Percentiles rank a stretch among this genome's conserved stretches.
Evolutionary conservation across 1,140 invertebrate species (phyloP).

Genomic region (Fopius arisanus): DNA sequence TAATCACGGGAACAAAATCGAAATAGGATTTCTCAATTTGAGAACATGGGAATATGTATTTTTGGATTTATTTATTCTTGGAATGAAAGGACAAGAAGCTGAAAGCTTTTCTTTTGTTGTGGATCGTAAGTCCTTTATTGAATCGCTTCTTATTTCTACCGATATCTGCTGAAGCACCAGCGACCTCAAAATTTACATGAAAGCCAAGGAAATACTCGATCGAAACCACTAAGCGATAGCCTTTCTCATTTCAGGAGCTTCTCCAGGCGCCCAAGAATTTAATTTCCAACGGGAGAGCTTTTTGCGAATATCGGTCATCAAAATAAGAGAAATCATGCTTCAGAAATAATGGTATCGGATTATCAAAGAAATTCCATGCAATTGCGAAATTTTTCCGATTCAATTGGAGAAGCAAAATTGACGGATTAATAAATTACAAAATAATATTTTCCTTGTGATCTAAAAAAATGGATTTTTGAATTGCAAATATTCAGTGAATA

Average conservation of each 20-base stretch:
- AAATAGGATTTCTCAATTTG: neutral
- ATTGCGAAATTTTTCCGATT: too few relatives aligned
- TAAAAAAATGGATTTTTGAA: too few relatives aligned
- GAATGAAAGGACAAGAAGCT: neutral
- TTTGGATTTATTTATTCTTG: neutral
- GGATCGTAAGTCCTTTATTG: neutral
- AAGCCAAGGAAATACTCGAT: neutral
- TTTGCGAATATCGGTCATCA: too few relatives aligned
- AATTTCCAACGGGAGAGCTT: neutral
- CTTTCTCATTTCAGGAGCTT: neutral
- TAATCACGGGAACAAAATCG: too few relatives aligned
- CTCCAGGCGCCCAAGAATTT: too few relatives aligned
- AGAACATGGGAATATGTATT: neutral
- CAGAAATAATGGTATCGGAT: too few relatives aligned
- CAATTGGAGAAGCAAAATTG: too few relatives aligned
- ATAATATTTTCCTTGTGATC: too few relatives aligned
- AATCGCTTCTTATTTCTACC: neutral
- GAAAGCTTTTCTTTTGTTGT: neutral
- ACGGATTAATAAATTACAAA: too few relatives aligned
- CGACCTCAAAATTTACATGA: neutral
- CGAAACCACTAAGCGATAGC: neutral
- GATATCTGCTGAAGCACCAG: neutral
- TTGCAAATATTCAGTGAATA: too few relatives aligned
- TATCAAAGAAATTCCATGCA: too few relatives aligned
- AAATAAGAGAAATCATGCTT: too few relatives aligned